Base-by-base conservation (phyloP, 1,140 invertebrate species). In the Calephelis nemesis region DNA sequence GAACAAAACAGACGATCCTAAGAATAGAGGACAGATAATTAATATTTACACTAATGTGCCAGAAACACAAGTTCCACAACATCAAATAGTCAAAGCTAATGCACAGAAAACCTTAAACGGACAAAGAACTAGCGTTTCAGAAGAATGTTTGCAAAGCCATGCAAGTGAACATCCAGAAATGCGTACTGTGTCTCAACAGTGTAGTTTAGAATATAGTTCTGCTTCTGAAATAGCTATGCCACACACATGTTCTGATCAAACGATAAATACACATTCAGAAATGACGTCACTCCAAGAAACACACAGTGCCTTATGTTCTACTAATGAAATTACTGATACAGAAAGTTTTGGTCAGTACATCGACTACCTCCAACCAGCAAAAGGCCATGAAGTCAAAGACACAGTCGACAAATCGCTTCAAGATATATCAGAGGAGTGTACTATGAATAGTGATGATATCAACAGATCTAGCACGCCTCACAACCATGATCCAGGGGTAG, bases 1-100 rank as follows among this genome's bases (percentile, higher is more conserved):
- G 87, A 84, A 72, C 42, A 89, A 86, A 76, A 81, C 70, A 64
- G 81, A 87, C 42, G 81, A 87, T 69, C 72, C 81, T 8, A 93
- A 93, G 74, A 84, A 90, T 54, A 66, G 86, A 92, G 77, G 87
- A 76, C 77, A 95, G 92, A 77, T 96, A 45, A 95, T 96, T 74
- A 96, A 96, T 73, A 96, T 95, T 68, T 96, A 96, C 40, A 96
- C 95, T 19, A 94, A 96, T 63, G 94, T 96, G 11, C 95, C 95
- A 0, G 94, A 95, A 82, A 95, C 95, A 0, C 92, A 94, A 75
- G 93, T 95, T 66, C 93, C 93, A 0, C 93, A 94, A 76, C 93
- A 94, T 70, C 93, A 94, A 77, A 77, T 93, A 0, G 81, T 93
- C 3, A 93, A 91, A 30, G 76, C 89, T 0, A 87, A 90, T 68